Evolutionary conservation across 2,888 invertebrate species (phyloP), one percentile per base, ranked within the genome.

Genomic region (Trilocha varians): DNA sequence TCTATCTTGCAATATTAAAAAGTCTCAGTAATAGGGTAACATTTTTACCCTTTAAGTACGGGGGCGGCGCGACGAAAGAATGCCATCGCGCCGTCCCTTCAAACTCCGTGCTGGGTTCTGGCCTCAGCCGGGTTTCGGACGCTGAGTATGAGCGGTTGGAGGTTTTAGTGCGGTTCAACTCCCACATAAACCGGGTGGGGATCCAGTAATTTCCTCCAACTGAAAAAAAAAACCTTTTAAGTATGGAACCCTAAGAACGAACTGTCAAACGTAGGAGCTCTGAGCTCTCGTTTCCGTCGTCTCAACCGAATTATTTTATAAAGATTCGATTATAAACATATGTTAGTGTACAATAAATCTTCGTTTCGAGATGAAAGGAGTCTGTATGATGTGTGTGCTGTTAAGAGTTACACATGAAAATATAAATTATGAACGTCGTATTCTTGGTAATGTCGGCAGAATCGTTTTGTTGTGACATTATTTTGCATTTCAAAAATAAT

Each of bases 301-400:
- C 75, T 76, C 77, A 73, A 70, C 61, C 53, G 70, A 64, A 70
- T 53, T 45, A 53, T 54, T 45, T 48, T 52, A 76, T 73, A 76
- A 73, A 72, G 55, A 62, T 59, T 51, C 66, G 78, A 80, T 82
- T 82, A 77, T 75, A 76, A 80, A 68, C 84, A 84, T 70, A 79
- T 84, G 84, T 69, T 70, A 60, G 64, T 59, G 57, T 49, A 61
- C 55, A 52, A 76, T 80, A 80, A 80, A 83, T 83, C 80, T 70
- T 69, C 65, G 70, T 74, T 70, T 54, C 45, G 46, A 51, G 45
- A 46, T 60, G 49, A 53, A 48, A 57, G 55, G 52, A 52, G 52
- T 51, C 54, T 49, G 38, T 6, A 25, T 11, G 25, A 3, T 6
- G 25, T 11, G 25, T 3, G 25, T 11, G 25, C 25, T n/a, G 11